A percentile compares a stretch with the other conserved stretches of the same genome.
phyloP scores from a whole-genome alignment of 2,888 invertebrate genomes.

The Andrena hattorfiana region DNA sequence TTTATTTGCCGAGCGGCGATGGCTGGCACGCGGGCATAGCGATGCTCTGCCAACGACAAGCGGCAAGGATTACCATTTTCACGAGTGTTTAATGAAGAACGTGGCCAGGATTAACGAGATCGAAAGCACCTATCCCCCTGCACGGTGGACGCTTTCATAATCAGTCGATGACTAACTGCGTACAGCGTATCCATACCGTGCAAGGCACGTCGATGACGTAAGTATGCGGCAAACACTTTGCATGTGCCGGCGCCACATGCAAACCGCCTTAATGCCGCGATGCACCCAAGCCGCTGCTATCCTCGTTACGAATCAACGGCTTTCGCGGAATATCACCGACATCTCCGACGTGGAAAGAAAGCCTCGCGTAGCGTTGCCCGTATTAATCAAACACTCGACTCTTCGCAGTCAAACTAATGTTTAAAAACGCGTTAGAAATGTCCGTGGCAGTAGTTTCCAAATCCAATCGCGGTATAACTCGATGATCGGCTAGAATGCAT shows the following conservation, averaged over 20 bases:
- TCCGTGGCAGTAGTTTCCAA: slow-evolving; percentile 7
- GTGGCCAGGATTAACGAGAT: slow-evolving; percentile 28
- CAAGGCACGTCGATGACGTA: slow-evolving; percentile 82
- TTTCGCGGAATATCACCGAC: slow-evolving; percentile 35
- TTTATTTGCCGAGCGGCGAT: slow-evolving; percentile 11
- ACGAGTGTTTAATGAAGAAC: not conserved
- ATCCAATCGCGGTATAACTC: slow-evolving; percentile 13
- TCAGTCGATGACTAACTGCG: slow-evolving; percentile 78
- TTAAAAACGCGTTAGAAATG: not conserved
- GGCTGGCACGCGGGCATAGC: not conserved
- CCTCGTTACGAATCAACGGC: slow-evolving; percentile 30
- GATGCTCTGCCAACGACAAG: not conserved
- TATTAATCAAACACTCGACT: not conserved
- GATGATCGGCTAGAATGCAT: slow-evolving; percentile 10
- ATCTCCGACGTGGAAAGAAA: slow-evolving; percentile 46
- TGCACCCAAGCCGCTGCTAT: not conserved
- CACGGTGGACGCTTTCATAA: slow-evolving; percentile 70
- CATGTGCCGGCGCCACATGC: slow-evolving; percentile 51
- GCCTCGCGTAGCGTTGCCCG: slow-evolving; percentile 2
- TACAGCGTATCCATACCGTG: slow-evolving; percentile 79
- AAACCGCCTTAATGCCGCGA: slow-evolving; percentile 33
- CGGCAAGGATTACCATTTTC: not conserved
- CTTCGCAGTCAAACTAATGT: not conserved
- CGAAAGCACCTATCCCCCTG: slow-evolving; percentile 20
- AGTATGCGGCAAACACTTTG: slow-evolving; percentile 57